Evolutionary conservation across 1,140 invertebrate species (phyloP).

Genomic region (Pygmarrhopalites habei): DNA sequence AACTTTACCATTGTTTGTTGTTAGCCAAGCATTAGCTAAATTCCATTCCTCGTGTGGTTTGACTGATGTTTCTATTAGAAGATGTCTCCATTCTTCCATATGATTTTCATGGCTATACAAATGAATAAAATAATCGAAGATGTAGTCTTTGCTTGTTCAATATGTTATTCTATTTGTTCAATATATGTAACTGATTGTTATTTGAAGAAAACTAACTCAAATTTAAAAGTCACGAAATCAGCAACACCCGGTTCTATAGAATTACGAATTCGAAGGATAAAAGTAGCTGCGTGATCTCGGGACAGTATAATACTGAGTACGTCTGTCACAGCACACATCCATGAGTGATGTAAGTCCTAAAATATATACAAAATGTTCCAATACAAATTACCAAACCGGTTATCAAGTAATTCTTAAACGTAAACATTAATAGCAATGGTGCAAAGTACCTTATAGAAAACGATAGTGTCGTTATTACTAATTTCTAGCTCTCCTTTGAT

Average conservation of each 20-base stretch:
- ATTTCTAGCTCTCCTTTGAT: slow-evolving; percentile 34
- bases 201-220: slow-evolving; percentile 17
- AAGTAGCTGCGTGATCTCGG: slow-evolving; percentile 9
- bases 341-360: slow-evolving; percentile 25
- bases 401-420: not conserved
- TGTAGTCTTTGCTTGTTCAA: too few relatives aligned
- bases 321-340: slow-evolving; percentile 31
- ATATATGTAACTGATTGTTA: not conserved
- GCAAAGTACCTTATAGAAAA: slow-evolving; percentile 31
- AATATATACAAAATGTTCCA: not conserved
- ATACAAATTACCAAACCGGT: not conserved
- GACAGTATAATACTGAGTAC: slow-evolving; percentile 28
- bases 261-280: slow-evolving; percentile 32
- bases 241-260: slow-evolving; percentile 31
- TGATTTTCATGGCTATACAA: slow-evolving; percentile 32
- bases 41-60: slow-evolving; percentile 24
- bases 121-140: not conserved
- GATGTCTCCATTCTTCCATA: slow-evolving; percentile 28
- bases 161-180: not conserved
- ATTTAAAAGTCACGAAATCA: slow-evolving; percentile 36
- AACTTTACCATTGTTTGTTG: too few relatives aligned
- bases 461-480: slow-evolving; percentile 34
- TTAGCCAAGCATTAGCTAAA: slow-evolving; percentile 31
- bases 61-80: slow-evolving; percentile 19
- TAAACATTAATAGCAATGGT: not conserved